Conservation (phyloP, 2,888 invertebrate species). For the Polylopha cassiicola region DNA sequence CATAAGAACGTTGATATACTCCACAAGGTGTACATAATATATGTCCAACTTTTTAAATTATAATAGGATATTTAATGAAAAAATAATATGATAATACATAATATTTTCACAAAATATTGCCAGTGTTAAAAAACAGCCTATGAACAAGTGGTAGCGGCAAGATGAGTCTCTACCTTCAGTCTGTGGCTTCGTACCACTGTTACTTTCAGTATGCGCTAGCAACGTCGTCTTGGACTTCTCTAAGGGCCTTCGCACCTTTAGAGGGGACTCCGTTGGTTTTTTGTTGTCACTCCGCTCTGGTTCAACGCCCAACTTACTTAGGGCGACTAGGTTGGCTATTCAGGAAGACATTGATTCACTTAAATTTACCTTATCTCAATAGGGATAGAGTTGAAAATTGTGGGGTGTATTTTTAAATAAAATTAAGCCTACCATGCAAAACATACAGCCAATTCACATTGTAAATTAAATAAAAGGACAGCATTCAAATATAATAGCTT, state of each 20-base stretch:
- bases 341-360: constrained; percentile 32
- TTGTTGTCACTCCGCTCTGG: constrained; percentile 62
- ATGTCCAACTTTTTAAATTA: no score
- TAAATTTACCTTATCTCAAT: constrained; percentile 34
- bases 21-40: no score
- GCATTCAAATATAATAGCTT: constrained; percentile 25
- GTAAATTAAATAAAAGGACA: constrained; percentile 15
- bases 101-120: no score
- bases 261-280: constrained; percentile 66
- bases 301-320: constrained; percentile 75
- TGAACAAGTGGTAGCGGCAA: no score
- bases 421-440: constrained; percentile 59
- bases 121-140: no score
- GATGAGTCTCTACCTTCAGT: constrained; percentile 72
- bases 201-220: constrained; percentile 69
- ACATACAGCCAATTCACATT: constrained; percentile 57
- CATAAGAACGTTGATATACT: no score
- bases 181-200: constrained; percentile 67
- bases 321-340: constrained; percentile 73
- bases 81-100: no score
- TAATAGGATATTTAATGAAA: no score
- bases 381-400: constrained; percentile 21
- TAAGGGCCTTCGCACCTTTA: constrained; percentile 63
- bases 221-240: constrained; percentile 74
- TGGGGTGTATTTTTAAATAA: constrained; percentile 32